Evolutionary conservation across 2,797 vertebrate species (phyloP).

Genomic region (Onychomys leucogaster): DNA sequence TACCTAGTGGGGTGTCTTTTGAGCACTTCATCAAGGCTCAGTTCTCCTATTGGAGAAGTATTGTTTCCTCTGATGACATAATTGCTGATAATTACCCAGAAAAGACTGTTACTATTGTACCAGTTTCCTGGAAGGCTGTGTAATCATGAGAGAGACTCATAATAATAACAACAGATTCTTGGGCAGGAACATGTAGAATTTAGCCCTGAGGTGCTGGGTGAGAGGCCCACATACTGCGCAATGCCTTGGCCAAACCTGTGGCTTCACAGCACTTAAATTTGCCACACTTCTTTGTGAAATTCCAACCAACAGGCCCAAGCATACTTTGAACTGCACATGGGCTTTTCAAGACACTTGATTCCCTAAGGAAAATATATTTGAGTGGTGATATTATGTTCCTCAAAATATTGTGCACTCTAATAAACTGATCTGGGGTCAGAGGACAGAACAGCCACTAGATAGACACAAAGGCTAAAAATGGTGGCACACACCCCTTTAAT

Average conservation of each 20-base stretch:
- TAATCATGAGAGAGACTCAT: neutral
- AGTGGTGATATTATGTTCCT: too few relatives aligned
- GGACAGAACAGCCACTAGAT: too few relatives aligned
- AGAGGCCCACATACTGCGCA: too few relatives aligned
- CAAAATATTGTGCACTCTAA: too few relatives aligned
- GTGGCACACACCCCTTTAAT: too few relatives aligned
- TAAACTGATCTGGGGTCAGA: too few relatives aligned
- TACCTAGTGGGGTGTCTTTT: neutral
- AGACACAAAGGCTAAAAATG: too few relatives aligned
- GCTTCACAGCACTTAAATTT: neutral
- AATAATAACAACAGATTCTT: neutral
- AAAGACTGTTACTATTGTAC: neutral
- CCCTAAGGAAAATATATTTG: slow-evolving; percentile 19
- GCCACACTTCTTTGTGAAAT: neutral
- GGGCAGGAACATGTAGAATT: neutral
- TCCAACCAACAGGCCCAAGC: fast-evolving
- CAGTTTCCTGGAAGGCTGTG: neutral
- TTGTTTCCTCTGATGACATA: neutral
- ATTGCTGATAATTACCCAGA: neutral
- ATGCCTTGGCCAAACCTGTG: neutral
- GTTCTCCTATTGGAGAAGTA: neutral
- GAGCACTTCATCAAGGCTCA: neutral
- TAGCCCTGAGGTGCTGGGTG: neutral
- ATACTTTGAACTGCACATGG: neutral
- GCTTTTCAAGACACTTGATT: neutral